Conservation (phyloP, 2,888 invertebrate species). For the Drosophila borealis region DNA sequence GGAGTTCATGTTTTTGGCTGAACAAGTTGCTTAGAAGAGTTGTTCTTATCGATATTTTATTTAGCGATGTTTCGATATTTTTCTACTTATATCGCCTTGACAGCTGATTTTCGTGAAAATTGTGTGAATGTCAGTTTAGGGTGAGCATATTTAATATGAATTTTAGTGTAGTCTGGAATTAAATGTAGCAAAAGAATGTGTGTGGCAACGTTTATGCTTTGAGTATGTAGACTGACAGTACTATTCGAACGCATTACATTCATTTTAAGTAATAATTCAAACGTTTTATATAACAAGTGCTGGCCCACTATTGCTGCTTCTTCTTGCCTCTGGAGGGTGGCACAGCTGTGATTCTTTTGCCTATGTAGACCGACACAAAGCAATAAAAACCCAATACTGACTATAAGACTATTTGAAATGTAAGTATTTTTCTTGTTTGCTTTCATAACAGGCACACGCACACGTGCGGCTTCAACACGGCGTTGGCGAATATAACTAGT, state of each 20-base stretch:
- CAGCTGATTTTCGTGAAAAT: slow-evolving; percentile 46
- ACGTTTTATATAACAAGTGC: slow-evolving; percentile 68
- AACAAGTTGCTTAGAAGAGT: background rate
- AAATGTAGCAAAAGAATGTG: slow-evolving; percentile 3
- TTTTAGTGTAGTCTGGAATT: slow-evolving; percentile 8
- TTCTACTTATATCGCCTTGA: background rate
- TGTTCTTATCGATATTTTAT: slow-evolving; percentile 21
- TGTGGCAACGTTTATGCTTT: background rate
- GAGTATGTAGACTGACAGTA: slow-evolving; percentile 5
- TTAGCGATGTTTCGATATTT: slow-evolving; percentile 4
- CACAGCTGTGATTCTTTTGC: slow-evolving; percentile 49
- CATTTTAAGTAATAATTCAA: slow-evolving; percentile 60
- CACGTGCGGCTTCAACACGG: background rate
- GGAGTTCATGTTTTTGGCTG: slow-evolving; percentile 71
- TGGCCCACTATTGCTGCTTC: slow-evolving; percentile 36
- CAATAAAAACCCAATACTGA: background rate
- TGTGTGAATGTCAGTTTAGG: slow-evolving; percentile 43
- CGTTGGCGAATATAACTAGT: background rate
- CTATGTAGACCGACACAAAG: slow-evolving; percentile 3
- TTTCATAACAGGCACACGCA: background rate
- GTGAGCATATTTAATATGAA: slow-evolving; percentile 35
- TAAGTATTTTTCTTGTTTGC: slow-evolving; percentile 18
- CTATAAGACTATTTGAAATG: background rate
- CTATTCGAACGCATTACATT: slow-evolving; percentile 1
- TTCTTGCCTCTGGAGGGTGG: slow-evolving; percentile 43